Evolutionary conservation across 2,797 vertebrate species (phyloP), one percentile per base, ranked within the genome.

Genomic region (Saxicola maurus): DNA sequence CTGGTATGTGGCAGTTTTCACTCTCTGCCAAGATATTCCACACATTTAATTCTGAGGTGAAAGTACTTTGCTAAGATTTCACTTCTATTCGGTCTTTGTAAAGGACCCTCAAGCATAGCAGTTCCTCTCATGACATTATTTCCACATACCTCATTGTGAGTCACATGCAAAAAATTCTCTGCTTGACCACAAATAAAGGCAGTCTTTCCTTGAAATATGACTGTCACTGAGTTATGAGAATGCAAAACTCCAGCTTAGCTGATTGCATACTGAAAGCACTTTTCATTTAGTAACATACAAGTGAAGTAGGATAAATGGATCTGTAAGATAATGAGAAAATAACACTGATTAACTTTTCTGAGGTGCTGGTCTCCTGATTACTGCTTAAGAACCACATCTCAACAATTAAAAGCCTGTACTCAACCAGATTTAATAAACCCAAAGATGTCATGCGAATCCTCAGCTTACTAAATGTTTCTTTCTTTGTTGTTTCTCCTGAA

Each of bases 201-300:
- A 82, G 77, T n/a, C 30, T 76, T 83, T 57, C 60, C 83, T 82
- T 76, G 79, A 84, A 86, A 83, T 19, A 38, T 61, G 81, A 95
- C 90, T 92, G 74, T 91, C 71, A 66, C 80, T 69, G 91, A 94
- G 94, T 89, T 60, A 93, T 6, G 77, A 86, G 68, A 92, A 82
- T 16, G 27, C 35, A 93, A 77, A 94, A 92, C 65, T 90, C 71
- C 88, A 89, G 65, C 52, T 90, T 91, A 95, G 87, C 43, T 30
- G 60, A 57, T 3, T 86, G 68, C 64, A 81, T 68, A 89, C 71
- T 78, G 82, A 94, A 88, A 94, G 86, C 59, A 64, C 53, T 94
- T 89, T 91, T 71, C 61, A 84, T 79, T 90, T 72, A 92, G 20
- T n/a, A 74, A 62, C 20, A 27, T 25, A n/a, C 10, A 67, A 57